These are phyloP conservation scores for Champsocephalus gunnari DNA, from an alignment of 2,797 vertebrate species.

Conservation along the genomic window DNA sequence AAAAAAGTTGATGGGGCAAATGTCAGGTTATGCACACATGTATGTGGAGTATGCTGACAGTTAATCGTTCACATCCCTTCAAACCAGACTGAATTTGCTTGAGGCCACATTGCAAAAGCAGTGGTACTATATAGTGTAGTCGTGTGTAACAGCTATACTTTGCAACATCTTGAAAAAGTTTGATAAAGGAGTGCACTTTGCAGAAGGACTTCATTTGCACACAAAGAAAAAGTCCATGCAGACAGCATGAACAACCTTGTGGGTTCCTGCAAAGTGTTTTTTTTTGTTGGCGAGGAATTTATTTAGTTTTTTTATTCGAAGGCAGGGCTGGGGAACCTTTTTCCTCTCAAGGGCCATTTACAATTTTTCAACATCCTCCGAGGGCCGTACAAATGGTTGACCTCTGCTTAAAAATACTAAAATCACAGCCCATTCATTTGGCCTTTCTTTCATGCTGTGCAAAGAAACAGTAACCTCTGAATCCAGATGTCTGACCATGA, in stretches of 20 bases:
- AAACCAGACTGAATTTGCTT: neutral
- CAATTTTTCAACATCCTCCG: no score
- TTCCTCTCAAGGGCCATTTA: no score
- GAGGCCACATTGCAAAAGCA: constrained; percentile 1
- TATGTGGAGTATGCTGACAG: neutral
- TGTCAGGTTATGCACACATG: neutral
- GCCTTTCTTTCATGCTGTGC: no score
- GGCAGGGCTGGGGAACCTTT: no score
- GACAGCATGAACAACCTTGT: neutral
- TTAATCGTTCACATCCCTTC: neutral
- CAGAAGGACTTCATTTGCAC: neutral
- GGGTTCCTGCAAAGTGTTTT: neutral
- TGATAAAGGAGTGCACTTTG: neutral
- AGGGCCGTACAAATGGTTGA: no score
- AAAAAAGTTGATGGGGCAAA: neutral
- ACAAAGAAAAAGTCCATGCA: neutral
- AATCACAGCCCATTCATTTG: no score
- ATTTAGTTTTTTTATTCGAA: neutral
- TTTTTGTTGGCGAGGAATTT: neutral
- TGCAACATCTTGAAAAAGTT: neutral
- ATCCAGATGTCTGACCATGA: no score
- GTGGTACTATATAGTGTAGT: neutral
- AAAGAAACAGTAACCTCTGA: no score
- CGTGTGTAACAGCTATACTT: no score
- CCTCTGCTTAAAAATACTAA: no score